Base-by-base conservation (phyloP, 2,113 vertebrate genomes). In the Lampris incognitus region DNA sequence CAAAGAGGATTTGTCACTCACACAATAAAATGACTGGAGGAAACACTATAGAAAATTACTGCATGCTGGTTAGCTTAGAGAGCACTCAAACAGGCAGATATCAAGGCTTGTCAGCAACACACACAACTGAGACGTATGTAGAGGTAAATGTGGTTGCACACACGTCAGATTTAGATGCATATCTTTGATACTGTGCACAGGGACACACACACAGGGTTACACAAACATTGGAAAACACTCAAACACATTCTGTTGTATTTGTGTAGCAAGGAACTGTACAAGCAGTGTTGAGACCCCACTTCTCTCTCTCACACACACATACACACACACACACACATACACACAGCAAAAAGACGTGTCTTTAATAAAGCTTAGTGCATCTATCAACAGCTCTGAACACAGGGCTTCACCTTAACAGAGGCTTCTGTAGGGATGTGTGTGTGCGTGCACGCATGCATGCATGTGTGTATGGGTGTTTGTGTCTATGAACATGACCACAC, bases 331-430 rank as follows among this genome's bases (percentile, higher is more conserved):
- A 81, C 24, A 68, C 4, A 78, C 37, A 52, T 3, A 72, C 6
- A 13, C 3, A 46, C 60, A 60, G 65, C 37, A 58, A n/a, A 60
- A 39, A 69, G 24, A 11, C 56, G 6, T 69, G 82, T 83, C 74
- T 86, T 89, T 92, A 91, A 90, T 88, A 77, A 91, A 68, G 68
- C 50, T 60, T 38, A 62, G 83, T 74, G 76, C 69, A 72, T 91
- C 88, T 91, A 79, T 89, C 88, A 89, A 74, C 73, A 70, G 40
- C 72, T 59, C 51, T 81, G 76, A 87, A 82, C 58, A 76, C 74
- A 82, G 68, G 61, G 48, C 44, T 82, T 63, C 76, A 81, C 68
- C 78, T 77, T 81, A 76, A 78, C 67, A 81, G 59, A 72, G 48
- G 56, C 59, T 58, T 59, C 46, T 69, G 9, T 62, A 49, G 54